Evolutionary conservation across 2,113 vertebrate species (phyloP).

Genomic region (human): DNA sequence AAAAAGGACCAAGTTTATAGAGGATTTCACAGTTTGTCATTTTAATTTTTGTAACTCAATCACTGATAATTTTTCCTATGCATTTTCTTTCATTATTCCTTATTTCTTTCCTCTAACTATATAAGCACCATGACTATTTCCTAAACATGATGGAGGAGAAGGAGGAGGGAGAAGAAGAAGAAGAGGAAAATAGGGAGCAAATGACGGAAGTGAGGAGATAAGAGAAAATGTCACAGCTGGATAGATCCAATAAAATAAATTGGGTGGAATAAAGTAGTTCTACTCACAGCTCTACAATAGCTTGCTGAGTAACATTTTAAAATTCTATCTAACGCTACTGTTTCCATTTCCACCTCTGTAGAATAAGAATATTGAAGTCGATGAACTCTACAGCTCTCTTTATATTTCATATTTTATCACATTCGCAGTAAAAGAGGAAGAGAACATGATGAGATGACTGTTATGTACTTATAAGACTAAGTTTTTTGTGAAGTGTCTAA

Average conservation of each 20-base stretch:
- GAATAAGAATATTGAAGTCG: background rate
- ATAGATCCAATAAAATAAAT: background rate
- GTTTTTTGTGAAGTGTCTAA: background rate
- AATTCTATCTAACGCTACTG: background rate
- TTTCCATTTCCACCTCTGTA: background rate
- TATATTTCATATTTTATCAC: background rate
- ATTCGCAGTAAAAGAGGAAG: background rate
- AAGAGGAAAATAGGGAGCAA: background rate
- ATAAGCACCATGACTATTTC: background rate
- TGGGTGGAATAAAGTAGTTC: background rate
- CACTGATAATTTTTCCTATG: background rate
- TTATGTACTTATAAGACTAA: background rate
- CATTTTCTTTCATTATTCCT: background rate
- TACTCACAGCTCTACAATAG: background rate
- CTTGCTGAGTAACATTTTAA: background rate
- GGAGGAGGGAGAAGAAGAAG: background rate
- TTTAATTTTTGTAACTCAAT: background rate
- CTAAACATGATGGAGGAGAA: background rate
- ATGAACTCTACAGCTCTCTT: background rate
- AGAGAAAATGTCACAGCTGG: background rate
- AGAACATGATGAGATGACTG: background rate
- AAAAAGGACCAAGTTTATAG: background rate
- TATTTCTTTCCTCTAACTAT: background rate
- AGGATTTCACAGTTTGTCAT: background rate
- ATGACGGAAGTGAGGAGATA: background rate